Evolutionary conservation across 1,140 invertebrate genomes (phyloP), one percentile per base, ranked within the genome.

Genomic region (Archivesica marissinica): DNA sequence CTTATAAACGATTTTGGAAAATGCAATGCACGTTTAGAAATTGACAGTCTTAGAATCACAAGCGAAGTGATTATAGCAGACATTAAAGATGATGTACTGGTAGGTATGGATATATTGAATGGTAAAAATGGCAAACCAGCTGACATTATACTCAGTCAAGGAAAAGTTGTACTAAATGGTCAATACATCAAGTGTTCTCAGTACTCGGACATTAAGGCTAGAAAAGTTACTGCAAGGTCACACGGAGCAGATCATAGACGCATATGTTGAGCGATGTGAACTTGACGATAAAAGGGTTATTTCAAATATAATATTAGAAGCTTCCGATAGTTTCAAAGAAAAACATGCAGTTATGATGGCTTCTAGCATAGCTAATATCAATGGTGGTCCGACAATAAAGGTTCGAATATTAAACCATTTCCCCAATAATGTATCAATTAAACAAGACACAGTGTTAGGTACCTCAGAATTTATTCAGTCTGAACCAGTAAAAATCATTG

Each of bases 201-300:
- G 35, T 2, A 15, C 17, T 41, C 23, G 25, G 25, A 30, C 13
- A 11, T 6, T 33, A n/a, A n/a, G n/a, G 28, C 33, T 3, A 66
- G 61, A 66, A 66, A 66, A 30, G 61, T 66, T 66, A 66, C 68
- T 2, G 39, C 59, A 3, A 28, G 59, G 59, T 30, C 33, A 33
- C 11, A 64, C 15, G 13, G 61, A 11, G n/a, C 15, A 15, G 0
- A 11, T 66, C 13, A n/a, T 64, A 28, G 59, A 28, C 17, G 50
- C 23, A n/a, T 11, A 4, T 4, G 20, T 52, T 52, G 50, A 52
- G 23, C 50, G 50, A 4, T 20, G 33, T 28, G 33, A 64, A 3
- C 25, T 38, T 64, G 59, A 64, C 33, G 59, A 64, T 64, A 6
- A 20, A 30, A 30, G 17, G 33, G 59, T 20, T 3, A 3, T 20